A percentile compares a stretch with the other conserved stretches of the same genome.
Conservation (phyloP, 2,113 vertebrate genomes). For the Heterotis niloticus region DNA sequence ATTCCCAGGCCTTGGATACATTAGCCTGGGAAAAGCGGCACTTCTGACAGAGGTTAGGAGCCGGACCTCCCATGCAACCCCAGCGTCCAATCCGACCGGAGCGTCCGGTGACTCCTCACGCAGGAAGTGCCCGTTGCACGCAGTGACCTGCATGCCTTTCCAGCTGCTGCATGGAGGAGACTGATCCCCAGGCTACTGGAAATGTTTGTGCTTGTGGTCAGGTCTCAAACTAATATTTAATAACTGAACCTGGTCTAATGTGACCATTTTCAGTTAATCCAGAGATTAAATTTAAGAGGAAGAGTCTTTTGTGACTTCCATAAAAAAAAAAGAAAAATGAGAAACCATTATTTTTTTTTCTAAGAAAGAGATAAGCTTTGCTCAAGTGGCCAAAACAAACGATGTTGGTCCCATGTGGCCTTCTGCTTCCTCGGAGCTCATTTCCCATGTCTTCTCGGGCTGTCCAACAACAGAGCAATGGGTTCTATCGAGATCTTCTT, state of each 20-base stretch:
- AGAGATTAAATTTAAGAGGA: background rate
- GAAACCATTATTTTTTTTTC: conserved; percentile 7
- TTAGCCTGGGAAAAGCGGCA: conserved; percentile 61
- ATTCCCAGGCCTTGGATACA: conserved; percentile 61
- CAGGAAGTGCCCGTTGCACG: conserved; percentile 57
- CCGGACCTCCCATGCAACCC: conserved; percentile 52
- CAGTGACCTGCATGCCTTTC: conserved; percentile 47
- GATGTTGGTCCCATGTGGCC: background rate
- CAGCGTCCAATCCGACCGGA: conserved; percentile 48
- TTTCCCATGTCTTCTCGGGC: background rate
- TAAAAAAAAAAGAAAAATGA: background rate
- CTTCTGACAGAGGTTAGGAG: conserved; percentile 47
- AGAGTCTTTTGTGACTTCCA: background rate
- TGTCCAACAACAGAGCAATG: no score
- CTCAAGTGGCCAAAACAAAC: conserved; percentile 36
- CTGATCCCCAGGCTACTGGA: background rate
- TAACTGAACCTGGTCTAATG: background rate
- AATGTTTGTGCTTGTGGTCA: background rate
- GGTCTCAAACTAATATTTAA: background rate
- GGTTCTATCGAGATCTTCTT: no score
- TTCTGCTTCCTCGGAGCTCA: background rate
- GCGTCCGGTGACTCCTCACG: conserved; percentile 53
- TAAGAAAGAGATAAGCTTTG: conserved; percentile 25
- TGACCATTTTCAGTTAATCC: conserved; percentile 4
- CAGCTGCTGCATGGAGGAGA: conserved; percentile 42